phyloP scores from a whole-genome alignment of 1,140 invertebrate species.

The Ips nitidus region DNA sequence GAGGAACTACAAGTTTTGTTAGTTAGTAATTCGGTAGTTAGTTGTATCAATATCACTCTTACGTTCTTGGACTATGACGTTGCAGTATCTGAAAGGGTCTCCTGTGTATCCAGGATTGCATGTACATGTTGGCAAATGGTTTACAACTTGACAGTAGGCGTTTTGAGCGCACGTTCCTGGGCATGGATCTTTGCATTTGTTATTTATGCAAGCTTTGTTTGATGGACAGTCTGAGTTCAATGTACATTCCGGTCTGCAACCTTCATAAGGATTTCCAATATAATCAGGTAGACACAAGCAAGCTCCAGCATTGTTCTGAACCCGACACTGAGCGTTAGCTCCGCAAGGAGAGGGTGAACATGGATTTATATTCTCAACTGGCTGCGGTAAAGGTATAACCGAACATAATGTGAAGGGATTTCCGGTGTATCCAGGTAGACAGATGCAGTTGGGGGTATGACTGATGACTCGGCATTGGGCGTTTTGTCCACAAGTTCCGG shows the following conservation, averaged over 20 bases:
- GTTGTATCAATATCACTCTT: constrained; percentile 17
- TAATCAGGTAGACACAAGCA: constrained; percentile 69
- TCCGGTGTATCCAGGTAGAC: constrained; percentile 72
- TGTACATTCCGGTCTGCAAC: constrained; percentile 66
- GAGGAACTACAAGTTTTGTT: constrained; percentile 12
- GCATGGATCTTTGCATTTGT: constrained; percentile 67
- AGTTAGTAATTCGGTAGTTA: too few species aligned
- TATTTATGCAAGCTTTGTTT: constrained; percentile 61
- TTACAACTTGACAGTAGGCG: constrained; percentile 61
- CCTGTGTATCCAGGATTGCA: constrained; percentile 61
- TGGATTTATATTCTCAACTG: constrained; percentile 54
- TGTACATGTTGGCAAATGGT: constrained; percentile 60
- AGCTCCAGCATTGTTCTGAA: constrained; percentile 60
- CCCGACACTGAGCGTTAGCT: constrained; percentile 64
- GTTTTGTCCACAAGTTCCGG: constrained; percentile 76
- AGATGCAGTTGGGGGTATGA: constrained; percentile 80
- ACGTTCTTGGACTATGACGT: constrained; percentile 44
- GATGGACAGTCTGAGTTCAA: constrained; percentile 65
- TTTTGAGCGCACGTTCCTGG: constrained; percentile 66
- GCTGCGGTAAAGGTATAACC: constrained; percentile 37
- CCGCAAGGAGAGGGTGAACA: constrained; percentile 67
- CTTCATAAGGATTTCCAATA: constrained; percentile 72
- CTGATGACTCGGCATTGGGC: constrained; percentile 80
- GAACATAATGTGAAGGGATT: constrained; percentile 70
- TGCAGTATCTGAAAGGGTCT: constrained; percentile 62